Evolutionary conservation across 2,113 vertebrate species (phyloP), one percentile per base, ranked within the genome.

Genomic region (Gasterosteus nipponicus): DNA sequence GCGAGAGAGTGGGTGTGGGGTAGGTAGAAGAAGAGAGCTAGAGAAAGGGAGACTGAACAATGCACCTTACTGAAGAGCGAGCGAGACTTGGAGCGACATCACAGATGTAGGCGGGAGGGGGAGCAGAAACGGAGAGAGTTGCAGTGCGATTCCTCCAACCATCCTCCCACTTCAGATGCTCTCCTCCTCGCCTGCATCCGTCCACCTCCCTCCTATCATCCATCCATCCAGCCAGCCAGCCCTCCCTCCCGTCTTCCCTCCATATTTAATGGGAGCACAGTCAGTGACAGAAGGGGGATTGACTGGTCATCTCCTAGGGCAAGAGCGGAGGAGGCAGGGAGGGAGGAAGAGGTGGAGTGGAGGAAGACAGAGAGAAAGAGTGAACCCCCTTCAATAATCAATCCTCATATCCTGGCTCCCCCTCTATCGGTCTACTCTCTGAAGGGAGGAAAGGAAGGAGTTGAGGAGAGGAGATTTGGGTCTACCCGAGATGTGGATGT

Each of bases 131-230:
- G 85, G 85, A 86, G 22, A 77, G 85, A 92, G 83, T 89, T 90
- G 78, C 88, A 85, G 84, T 85, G 68, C 80, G 84, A 86, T 87
- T 85, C 80, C 73, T 87, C 77, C 69, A 87, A 78, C 82, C 82
- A 84, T 80, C 87, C 90, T 81, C 86, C 88, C 87, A 89, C 88
- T 89, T 89, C 84, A 91, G 81, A 90, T 81, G 86, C 86, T 87
- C 75, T 86, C 81, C 75, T 82, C 78, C 82, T 85, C 65, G 80
- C 76, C 74, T 70, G 73, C 83, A 83, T 91, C 86, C 64, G 61
- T 87, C 78, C 78, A 84, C 77, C 81, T 91, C 80, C 83, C 69
- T 83, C 69, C 63, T 86, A 69, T 71, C 80, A 47, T 85, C 86
- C 47, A 10, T 87, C 86, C 47, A 16, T 73, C 70, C 80, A 76